Evolutionary conservation across 2,113 vertebrate genomes (phyloP), one percentile per base, ranked within the genome.

Genomic region (Periophthalmus modestus): DNA sequence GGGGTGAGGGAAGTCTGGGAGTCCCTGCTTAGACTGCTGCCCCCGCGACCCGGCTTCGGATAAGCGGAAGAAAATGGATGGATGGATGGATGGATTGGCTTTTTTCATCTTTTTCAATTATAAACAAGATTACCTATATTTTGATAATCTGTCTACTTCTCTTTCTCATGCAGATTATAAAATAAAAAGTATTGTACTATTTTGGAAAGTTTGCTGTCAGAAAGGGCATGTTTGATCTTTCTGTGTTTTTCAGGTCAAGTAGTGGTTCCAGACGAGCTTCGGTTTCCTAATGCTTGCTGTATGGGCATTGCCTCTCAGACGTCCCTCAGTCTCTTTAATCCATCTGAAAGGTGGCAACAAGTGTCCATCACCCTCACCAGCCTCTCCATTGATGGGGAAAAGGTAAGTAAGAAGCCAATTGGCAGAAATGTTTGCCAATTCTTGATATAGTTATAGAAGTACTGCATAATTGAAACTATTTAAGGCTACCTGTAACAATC

Each of bases 271-370:
- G 95, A 96, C 81, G 97, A 98, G 48, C 57, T 99, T 82, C 95
- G 92, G 57, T 96, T 99, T 75, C 91, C 96, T 78, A 93, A 94
- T 43, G 85, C 95, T n/a, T 99, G 97, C 89, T 99, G 98, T 47
- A 94, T 98, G 2, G 97, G 97, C 71, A 97, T 99, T 74, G 96
- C 96, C 36, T 96, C 97, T 0, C 96, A 98, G 83, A 94, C 94
- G 0, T 91, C 91, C 16, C 95, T 99, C 46, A 94, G 92, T 75
- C 88, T 98, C 69, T 95, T 95, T 82, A 99, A 99, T 77, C 96
- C 97, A 9, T 92, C 94, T n/a, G 95, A 97, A 66, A 91, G 92
- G 21, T 99, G 98, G 98, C 91, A 97, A 52, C 96, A 99, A 81
- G 96, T 98, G 79, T 95, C 91, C 79, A 89, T 98, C 71, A 88